Evolutionary conservation across 2,888 invertebrate species (phyloP).

Genomic region (Nemapogon koenigi): DNA sequence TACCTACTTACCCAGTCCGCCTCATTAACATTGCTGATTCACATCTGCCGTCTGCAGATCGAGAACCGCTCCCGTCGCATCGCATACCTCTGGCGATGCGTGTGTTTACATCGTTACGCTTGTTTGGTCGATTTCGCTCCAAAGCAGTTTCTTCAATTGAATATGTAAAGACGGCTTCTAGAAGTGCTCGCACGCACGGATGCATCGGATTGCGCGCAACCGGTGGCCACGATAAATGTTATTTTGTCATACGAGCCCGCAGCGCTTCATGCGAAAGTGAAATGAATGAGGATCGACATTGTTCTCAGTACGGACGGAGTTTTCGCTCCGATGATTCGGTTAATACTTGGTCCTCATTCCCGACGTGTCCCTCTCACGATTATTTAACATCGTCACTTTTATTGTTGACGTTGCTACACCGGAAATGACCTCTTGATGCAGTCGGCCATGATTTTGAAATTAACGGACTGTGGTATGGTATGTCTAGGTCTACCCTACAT

Average conservation of each 20-base stretch:
- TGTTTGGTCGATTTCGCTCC: constrained; percentile 39
- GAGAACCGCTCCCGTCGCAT: constrained; percentile 2
- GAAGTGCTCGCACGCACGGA: constrained; percentile 38
- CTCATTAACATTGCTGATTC: constrained; percentile 44
- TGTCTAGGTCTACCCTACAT: too few species aligned
- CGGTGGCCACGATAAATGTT: constrained; percentile 37
- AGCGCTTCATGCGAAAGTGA: constrained; percentile 53
- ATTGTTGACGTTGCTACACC: too few species aligned
- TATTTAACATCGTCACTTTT: too few species aligned
- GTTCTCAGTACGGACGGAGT: constrained; percentile 54
- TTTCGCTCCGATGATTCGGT: constrained; percentile 57
- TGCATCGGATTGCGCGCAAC: constrained; percentile 28
- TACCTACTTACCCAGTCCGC: constrained; percentile 25
- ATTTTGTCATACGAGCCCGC: constrained; percentile 48
- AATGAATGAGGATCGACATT: constrained; percentile 50
- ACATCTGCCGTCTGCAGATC: constrained; percentile 22
- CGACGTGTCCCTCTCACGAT: too few species aligned
- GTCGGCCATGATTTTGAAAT: too few species aligned
- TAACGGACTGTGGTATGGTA: too few species aligned
- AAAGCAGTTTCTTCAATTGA: constrained; percentile 37
- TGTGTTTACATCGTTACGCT: constrained; percentile 10
- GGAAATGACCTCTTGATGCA: too few species aligned
- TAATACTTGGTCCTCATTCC: constrained; percentile 43
- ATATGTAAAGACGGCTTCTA: constrained; percentile 39
- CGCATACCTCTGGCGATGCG: constrained; percentile 5